Conservation (phyloP, 2,797 vertebrate species). For the Myripristis murdjan region DNA sequence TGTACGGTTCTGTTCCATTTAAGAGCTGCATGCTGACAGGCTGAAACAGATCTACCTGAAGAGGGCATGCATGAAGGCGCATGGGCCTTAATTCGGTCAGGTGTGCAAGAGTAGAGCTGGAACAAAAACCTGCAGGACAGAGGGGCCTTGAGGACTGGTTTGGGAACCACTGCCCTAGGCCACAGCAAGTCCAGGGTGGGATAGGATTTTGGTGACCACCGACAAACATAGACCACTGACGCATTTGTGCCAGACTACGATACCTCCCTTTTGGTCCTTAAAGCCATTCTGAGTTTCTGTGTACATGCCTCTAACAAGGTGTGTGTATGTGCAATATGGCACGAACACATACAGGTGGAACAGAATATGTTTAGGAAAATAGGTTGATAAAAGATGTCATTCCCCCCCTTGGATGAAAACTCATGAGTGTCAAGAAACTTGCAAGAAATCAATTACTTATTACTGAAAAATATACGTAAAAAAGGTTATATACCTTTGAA, state of each 20-base stretch:
- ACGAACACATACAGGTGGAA: not conserved
- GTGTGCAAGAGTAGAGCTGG: no score
- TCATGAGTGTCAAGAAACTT: conserved; percentile 1
- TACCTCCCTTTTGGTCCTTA: conserved; percentile 68
- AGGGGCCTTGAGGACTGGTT: no score
- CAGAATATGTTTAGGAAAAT: not conserved
- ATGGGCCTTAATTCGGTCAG: no score
- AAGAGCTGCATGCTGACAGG: no score
- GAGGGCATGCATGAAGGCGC: no score
- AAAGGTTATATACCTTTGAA: conserved; percentile 13
- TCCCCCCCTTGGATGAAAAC: conserved; percentile 11
- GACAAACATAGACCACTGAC: conserved; percentile 54
- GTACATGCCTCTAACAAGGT: conserved; percentile 7
- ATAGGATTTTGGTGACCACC: conserved; percentile 49
- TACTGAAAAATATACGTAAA: conserved; percentile 17
- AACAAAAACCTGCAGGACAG: no score
- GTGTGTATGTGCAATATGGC: not conserved
- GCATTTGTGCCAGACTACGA: conserved; percentile 59
- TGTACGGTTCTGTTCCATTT: no score
- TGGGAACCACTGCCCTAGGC: no score
- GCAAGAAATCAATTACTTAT: conserved; percentile 13
- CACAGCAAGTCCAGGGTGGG: conserved; percentile 16
- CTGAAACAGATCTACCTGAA: no score
- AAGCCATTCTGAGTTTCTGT: conserved; percentile 55
- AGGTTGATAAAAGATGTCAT: conserved; percentile 5